These are phyloP conservation scores for Diglossa brunneiventris DNA, from an alignment of 2,113 vertebrate species.

Conservation along the genomic window DNA sequence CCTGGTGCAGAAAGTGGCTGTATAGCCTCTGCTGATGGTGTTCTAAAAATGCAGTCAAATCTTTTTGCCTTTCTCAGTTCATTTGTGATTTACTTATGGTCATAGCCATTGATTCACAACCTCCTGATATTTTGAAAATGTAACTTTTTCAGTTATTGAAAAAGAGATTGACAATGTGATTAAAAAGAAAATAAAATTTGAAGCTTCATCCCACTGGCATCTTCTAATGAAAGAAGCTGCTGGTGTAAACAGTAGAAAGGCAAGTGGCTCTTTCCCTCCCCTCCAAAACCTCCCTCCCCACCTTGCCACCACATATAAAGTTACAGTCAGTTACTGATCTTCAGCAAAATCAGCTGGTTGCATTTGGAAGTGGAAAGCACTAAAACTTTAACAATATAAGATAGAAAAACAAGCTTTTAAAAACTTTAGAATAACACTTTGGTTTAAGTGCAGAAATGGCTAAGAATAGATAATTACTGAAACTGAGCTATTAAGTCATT, in stretches of 20 bases:
- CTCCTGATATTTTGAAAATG: not conserved
- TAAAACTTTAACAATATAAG: not conserved
- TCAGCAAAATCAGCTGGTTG: not conserved
- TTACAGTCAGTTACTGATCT: not conserved
- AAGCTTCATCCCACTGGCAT: not conserved
- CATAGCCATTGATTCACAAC: not conserved
- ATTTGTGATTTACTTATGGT: not conserved
- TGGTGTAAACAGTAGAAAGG: not conserved
- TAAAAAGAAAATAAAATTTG: not conserved
- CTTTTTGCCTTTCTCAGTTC: not conserved
- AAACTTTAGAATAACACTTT: not conserved
- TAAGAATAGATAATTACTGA: not conserved
- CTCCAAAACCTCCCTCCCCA: accelerated
- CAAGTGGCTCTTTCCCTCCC: not conserved
- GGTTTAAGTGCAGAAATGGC: not conserved
- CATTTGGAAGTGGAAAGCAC: not conserved
- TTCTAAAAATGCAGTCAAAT: not conserved
- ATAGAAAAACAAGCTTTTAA: not conserved
- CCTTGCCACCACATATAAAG: not conserved
- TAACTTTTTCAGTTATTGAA: not conserved
- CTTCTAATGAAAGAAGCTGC: not conserved
- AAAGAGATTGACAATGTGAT: not conserved
- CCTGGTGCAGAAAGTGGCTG: not conserved
- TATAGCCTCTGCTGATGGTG: not conserved
- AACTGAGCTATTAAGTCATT: not conserved